phyloP scores from a whole-genome alignment of 2,888 invertebrate species.

The Chrysolina oricalcia region DNA sequence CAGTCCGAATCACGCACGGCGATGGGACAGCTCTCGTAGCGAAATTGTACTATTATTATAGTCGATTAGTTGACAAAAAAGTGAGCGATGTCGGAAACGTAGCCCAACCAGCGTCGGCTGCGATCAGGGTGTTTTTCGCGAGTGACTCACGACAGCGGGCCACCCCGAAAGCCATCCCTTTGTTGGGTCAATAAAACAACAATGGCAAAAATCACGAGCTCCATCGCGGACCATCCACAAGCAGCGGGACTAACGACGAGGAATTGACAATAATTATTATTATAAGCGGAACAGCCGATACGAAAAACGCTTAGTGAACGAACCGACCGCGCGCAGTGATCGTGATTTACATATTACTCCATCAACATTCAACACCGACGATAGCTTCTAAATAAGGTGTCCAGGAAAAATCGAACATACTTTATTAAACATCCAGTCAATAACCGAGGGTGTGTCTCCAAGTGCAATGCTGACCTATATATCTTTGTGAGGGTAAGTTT shows the following conservation, averaged over 20 bases:
- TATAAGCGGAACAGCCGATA: not conserved
- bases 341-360: not conserved
- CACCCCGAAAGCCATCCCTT: constrained; percentile 24
- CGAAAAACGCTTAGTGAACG: constrained; percentile 2
- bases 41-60: constrained; percentile 36
- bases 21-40: constrained; percentile 23
- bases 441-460: constrained; percentile 52
- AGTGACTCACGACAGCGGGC: constrained; percentile 3
- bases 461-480: constrained; percentile 52
- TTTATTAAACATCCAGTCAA: constrained; percentile 46
- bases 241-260: constrained; percentile 17
- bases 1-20: constrained; percentile 41
- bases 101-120: not conserved
- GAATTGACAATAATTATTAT: constrained; percentile 3
- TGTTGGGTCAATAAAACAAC: constrained; percentile 47
- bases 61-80: constrained; percentile 38
- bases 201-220: constrained; percentile 30
- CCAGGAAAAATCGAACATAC: constrained; percentile 3
- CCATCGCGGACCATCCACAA: constrained; percentile 19
- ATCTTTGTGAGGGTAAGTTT: constrained; percentile 46
- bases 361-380: not conserved
- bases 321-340: not conserved
- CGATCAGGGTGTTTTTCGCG: not conserved
- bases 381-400: constrained; percentile 10
- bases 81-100: constrained; percentile 31